These are phyloP conservation scores for Poecilia wingei DNA, from an alignment of 2,797 vertebrate species.

Conservation along the genomic window DNA sequence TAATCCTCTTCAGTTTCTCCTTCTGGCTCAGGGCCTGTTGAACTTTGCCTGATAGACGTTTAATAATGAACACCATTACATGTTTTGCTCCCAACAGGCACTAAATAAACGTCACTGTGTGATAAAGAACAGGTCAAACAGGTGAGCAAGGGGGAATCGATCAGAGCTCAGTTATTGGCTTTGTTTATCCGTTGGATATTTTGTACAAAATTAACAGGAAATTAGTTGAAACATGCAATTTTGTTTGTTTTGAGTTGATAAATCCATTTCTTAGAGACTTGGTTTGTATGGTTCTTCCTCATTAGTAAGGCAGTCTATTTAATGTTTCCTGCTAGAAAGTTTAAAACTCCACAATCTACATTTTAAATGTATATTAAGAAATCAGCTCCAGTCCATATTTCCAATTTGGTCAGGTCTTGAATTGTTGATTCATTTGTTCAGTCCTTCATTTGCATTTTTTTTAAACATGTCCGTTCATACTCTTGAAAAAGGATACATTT, in stretches of 20 bases:
- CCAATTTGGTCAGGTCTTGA: neutral
- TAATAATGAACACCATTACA: neutral
- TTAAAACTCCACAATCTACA: neutral
- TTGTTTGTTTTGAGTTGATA: neutral
- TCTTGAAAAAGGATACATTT: neutral
- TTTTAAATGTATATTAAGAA: neutral
- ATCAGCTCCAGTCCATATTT: neutral
- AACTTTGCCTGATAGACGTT: neutral
- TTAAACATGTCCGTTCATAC: neutral
- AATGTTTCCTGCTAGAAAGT: neutral
- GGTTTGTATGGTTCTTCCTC: neutral
- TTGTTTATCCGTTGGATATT: neutral
- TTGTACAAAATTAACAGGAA: neutral
- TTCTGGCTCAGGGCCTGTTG: neutral
- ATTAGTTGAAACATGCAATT: neutral
- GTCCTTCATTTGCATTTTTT: neutral
- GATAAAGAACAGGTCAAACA: neutral
- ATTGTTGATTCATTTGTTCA: neutral
- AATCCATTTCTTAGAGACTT: too few species aligned
- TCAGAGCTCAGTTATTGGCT: neutral
- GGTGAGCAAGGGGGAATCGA: neutral
- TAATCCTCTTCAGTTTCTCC: neutral
- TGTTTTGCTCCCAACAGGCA: neutral
- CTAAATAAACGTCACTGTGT: neutral
- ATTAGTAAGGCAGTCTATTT: neutral